Percentiles rank a stretch among this genome's conserved stretches.
Conservation (phyloP, 2,797 vertebrate species). For the Anas capensis region DNA sequence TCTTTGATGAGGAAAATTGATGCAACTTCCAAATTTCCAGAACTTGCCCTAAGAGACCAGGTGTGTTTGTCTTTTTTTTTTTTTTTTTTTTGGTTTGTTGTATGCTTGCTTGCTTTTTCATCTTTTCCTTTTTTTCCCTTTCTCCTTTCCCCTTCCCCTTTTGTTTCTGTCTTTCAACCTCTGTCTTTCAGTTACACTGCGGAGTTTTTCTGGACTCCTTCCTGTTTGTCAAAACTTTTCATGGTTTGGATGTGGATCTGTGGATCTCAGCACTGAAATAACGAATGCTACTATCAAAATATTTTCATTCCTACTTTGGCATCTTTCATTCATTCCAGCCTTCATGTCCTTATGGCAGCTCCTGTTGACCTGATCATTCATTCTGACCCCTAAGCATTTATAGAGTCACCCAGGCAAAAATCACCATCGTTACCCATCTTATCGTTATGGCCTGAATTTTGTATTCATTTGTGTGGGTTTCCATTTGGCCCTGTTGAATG, state of each 20-base stretch:
- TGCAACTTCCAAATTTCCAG: neutral
- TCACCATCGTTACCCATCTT: neutral
- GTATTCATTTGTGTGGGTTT: neutral
- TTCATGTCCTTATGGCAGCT: neutral
- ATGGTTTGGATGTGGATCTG: neutral
- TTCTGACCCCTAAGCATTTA: neutral
- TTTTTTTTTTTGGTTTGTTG: neutral
- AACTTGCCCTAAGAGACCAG: neutral
- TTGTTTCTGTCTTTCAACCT: neutral
- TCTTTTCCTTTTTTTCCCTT: neutral
- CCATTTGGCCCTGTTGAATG: rapidly evolving
- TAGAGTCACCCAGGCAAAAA: neutral
- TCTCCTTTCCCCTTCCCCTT: no score
- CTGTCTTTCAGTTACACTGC: neutral
- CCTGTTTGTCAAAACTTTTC: neutral
- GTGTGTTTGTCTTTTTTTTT: neutral
- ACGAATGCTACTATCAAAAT: neutral
- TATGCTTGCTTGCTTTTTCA: neutral
- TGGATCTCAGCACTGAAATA: neutral
- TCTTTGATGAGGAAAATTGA: neutral
- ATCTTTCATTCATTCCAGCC: neutral
- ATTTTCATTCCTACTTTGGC: neutral
- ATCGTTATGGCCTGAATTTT: neutral
- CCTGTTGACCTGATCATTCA: neutral
- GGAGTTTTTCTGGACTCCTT: neutral